These are phyloP conservation scores for Chaenodraco wilsoni DNA, from an alignment of 2,797 vertebrate genomes.

Conservation along the genomic window DNA sequence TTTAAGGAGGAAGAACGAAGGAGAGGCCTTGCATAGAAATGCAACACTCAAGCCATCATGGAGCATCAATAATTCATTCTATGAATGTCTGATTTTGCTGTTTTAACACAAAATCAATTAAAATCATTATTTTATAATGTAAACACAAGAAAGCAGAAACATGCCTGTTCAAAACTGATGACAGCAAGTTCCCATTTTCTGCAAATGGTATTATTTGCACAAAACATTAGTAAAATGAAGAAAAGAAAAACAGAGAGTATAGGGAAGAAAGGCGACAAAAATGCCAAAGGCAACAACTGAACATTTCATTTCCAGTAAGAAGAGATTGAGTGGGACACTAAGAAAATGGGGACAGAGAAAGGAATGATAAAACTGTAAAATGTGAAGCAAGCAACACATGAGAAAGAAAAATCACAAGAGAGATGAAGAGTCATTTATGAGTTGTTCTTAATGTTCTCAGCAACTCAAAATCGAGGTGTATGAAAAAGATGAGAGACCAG, in stretches of 20 bases:
- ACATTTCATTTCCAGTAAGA: constrained; percentile 16
- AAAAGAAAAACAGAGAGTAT: background rate
- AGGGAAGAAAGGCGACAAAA: background rate
- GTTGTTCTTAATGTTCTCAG: background rate
- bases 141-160: background rate
- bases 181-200: background rate
- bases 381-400: constrained; percentile 1
- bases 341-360: constrained; percentile 16
- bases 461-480: background rate
- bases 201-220: constrained; percentile 16
- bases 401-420: background rate
- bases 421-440: constrained; percentile 1
- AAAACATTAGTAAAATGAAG: constrained; percentile 23
- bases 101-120: constrained; percentile 9
- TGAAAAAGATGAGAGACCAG: background rate
- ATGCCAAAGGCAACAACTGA: constrained; percentile 19
- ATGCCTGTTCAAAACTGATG: background rate
- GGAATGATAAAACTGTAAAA: constrained; percentile 8
- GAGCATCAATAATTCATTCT: background rate
- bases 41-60: background rate
- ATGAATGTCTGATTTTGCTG: background rate
- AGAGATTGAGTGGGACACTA: constrained; percentile 15
- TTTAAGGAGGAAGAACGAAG: constrained; percentile 22
- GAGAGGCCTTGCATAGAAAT: constrained; percentile 4
- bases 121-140: background rate